Percentiles rank a stretch among this genome's conserved stretches.
Evolutionary conservation across 2,113 vertebrate species (phyloP).

Genomic region (Lampris megalopsis): DNA sequence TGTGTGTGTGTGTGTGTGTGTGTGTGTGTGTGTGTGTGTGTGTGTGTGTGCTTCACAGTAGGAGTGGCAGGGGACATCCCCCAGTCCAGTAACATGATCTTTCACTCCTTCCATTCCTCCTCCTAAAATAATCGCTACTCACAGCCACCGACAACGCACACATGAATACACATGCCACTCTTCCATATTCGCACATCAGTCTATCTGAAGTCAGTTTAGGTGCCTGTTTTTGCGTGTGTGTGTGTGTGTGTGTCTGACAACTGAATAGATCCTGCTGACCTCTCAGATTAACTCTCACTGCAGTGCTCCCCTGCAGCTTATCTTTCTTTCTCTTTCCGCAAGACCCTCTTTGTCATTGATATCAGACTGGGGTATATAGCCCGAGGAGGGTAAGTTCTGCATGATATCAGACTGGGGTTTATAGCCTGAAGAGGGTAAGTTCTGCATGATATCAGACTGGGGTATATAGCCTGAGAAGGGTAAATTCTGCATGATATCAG

Average conservation of each 20-base stretch:
- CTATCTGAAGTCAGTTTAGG: conserved; percentile 26
- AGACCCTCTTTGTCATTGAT: conserved; percentile 7
- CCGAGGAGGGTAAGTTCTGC: conserved; percentile 43
- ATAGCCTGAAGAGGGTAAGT: too few relatives aligned
- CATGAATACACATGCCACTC: conserved; percentile 33
- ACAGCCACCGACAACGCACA: conserved; percentile 34
- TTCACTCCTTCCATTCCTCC: conserved; percentile 57
- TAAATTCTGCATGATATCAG: too few relatives aligned
- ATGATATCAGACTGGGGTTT: too few relatives aligned
- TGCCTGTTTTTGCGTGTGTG: conserved; percentile 13
- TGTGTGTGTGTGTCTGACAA: conserved; percentile 5
- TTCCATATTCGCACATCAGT: conserved; percentile 47
- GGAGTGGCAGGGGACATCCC: neutral
- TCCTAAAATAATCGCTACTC: conserved; percentile 77
- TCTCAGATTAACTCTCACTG: conserved; percentile 50
- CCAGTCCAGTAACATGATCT: conserved; percentile 66
- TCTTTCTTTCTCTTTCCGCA: neutral
- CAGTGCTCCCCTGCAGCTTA: conserved; percentile 14
- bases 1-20: neutral
- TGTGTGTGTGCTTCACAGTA: conserved; percentile 6
- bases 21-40: neutral
- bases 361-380: conserved; percentile 34
- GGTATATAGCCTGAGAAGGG: too few relatives aligned
- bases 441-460: too few relatives aligned
- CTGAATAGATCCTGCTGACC: conserved; percentile 41